Evolutionary conservation across 2,797 vertebrate genomes (phyloP), one percentile per base, ranked within the genome.

Genomic region (Lemur catta): DNA sequence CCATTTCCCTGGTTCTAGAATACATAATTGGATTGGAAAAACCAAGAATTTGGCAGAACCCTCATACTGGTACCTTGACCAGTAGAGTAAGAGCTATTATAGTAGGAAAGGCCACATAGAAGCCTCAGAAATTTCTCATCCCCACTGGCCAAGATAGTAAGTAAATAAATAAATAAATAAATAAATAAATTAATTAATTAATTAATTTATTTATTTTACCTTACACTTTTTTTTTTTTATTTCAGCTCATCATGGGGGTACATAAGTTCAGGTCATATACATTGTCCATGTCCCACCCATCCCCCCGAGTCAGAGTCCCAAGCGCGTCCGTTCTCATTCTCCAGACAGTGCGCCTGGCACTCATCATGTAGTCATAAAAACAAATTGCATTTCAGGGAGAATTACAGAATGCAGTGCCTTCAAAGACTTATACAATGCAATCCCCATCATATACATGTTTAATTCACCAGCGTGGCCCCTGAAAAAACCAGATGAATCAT

Each of bases 1-100:
- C 78, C 61, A 85, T 74, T 85, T 94, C 46, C 50, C 63, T 89
- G 61, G 30, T 93, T 95, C 48, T n/a, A 74, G 50, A 43, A 72
- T 84, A 15, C 84, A 35, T 76, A 80, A 81, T 30, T 94, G 52
- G 48, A 61, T 78, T 57, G 13, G 89, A 81, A 78, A 89, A 79
- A 30, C 6, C 61, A 52, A 84, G 26, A 93, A 74, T 28, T 94
- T 82, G 52, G 30, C 7, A 69, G 76, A 93, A 71, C 22, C 24
- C 48, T 78, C 50, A 84, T 38, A 55, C 43, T 38, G 81, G 57
- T 79, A 74, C 15, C 48, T 65, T 94, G n/a, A 59, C 76, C n/a
- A 46, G 55, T 76, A 87, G 43, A 52, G 48, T 90, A 89, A 84
- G 63, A 88, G 41, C n/a, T n/a, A 28, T 55, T 84, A 1, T 80